Evolutionary conservation across 2,888 invertebrate genomes (phyloP).

Genomic region (Meganola albula): DNA sequence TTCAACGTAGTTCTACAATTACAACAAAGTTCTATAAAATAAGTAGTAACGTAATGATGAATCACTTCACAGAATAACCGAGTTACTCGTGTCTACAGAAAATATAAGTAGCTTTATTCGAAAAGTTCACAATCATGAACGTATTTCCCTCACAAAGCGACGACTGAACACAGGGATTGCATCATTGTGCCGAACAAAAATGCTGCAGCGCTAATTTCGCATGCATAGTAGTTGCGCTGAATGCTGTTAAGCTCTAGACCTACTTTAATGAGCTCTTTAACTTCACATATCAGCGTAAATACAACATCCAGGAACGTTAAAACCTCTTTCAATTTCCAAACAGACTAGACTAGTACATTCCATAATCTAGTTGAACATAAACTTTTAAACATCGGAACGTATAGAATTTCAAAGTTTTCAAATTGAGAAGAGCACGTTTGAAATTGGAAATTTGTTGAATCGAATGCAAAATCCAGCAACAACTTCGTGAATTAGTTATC

Average conservation of each 20-base stretch:
- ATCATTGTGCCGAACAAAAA: conserved; percentile 70
- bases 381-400: conserved; percentile 17
- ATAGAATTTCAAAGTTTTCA: conserved; percentile 31
- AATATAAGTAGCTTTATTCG: conserved; percentile 60
- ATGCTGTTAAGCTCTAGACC: conserved; percentile 50
- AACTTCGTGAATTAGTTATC: conserved; percentile 33
- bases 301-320: too few species aligned
- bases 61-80: conserved; percentile 43
- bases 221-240: conserved; percentile 52
- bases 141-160: conserved; percentile 57
- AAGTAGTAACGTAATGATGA: conserved; percentile 47
- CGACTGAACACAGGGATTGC: conserved; percentile 53
- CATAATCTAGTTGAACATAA: too few species aligned
- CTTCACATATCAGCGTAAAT: too few species aligned
- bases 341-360: too few species aligned
- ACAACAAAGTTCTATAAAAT: too few species aligned
- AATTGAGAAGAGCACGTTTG: conserved; percentile 30
- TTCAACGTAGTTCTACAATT: too few species aligned
- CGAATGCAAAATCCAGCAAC: conserved; percentile 30
- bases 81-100: conserved; percentile 36
- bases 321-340: too few species aligned
- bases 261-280: conserved; percentile 32
- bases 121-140: conserved; percentile 58
- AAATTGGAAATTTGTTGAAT: conserved; percentile 34
- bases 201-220: conserved; percentile 63